Conservation (phyloP, 1,140 invertebrate species). For the Antheraea mylitta region DNA sequence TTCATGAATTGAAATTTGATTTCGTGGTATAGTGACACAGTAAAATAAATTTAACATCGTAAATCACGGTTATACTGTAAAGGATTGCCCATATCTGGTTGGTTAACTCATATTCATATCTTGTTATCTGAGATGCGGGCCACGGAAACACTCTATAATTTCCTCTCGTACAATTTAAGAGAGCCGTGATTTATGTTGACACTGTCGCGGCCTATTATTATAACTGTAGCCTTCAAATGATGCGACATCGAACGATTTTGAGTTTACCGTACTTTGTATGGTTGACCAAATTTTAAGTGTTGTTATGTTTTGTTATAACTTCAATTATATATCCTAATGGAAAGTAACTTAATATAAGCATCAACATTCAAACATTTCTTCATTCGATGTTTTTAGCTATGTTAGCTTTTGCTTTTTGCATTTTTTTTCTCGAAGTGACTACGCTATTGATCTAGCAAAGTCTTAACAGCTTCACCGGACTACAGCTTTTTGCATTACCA, state of each 20-base stretch:
- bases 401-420: too few species aligned
- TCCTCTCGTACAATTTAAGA: constrained; percentile 46
- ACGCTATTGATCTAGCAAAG: too few species aligned
- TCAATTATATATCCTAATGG: too few species aligned
- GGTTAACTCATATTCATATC: constrained; percentile 30
- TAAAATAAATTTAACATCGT: neutral
- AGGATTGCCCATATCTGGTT: constrained; percentile 19
- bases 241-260: neutral
- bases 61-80: neutral
- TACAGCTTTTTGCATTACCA: too few species aligned
- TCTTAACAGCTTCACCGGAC: too few species aligned
- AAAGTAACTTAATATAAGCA: too few species aligned
- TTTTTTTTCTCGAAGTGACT: too few species aligned
- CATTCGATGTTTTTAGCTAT: too few species aligned
- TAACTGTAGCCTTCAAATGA: constrained; percentile 6
- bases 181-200: constrained; percentile 50
- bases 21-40: neutral
- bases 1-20: neutral
- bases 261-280: neutral
- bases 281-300: neutral
- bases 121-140: constrained; percentile 53
- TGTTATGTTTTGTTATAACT: too few species aligned
- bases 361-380: too few species aligned
- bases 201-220: constrained; percentile 30
- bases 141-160: constrained; percentile 56